Conservation (phyloP, 2,113 vertebrate genomes). For the Cololabis saira region DNA sequence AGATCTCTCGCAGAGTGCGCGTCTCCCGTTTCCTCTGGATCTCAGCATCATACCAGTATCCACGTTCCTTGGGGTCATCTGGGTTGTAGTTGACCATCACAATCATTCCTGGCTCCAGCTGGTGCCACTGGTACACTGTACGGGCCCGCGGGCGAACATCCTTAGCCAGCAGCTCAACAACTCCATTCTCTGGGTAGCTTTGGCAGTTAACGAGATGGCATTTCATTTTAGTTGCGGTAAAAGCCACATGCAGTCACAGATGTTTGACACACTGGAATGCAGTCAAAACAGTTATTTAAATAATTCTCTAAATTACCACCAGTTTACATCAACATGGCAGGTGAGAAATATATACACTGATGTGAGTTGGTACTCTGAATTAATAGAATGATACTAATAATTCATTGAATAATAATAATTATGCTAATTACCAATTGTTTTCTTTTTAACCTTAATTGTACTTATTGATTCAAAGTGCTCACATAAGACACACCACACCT, state of each 20-base stretch:
- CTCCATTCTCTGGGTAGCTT: constrained; percentile 94
- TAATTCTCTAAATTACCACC: too few species aligned
- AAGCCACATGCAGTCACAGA: constrained; percentile 19
- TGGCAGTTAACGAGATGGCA: background rate
- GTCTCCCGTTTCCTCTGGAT: constrained; percentile 91
- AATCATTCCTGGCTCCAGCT: constrained; percentile 89
- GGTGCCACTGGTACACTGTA: constrained; percentile 90
- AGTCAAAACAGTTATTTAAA: too few species aligned
- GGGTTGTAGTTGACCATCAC: constrained; percentile 98
- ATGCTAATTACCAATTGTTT: too few species aligned
- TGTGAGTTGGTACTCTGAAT: too few species aligned
- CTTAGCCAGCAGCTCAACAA: constrained; percentile 83
- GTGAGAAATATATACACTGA: too few species aligned
- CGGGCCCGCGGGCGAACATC: constrained; percentile 91
- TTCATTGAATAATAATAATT: too few species aligned
- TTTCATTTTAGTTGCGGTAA: constrained; percentile 1
- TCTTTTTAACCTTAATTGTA: too few species aligned
- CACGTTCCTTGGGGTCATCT: constrained; percentile 91
- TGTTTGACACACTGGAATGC: constrained; percentile 6
- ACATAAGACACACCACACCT: too few species aligned
- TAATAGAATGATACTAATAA: too few species aligned
- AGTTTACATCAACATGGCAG: too few species aligned
- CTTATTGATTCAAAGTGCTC: too few species aligned
- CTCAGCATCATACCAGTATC: constrained; percentile 97
- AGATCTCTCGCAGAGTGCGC: constrained; percentile 85